These are phyloP conservation scores for Ecdyonurus torrentis DNA, from an alignment of 2,888 invertebrate species.

Conservation along the genomic window DNA sequence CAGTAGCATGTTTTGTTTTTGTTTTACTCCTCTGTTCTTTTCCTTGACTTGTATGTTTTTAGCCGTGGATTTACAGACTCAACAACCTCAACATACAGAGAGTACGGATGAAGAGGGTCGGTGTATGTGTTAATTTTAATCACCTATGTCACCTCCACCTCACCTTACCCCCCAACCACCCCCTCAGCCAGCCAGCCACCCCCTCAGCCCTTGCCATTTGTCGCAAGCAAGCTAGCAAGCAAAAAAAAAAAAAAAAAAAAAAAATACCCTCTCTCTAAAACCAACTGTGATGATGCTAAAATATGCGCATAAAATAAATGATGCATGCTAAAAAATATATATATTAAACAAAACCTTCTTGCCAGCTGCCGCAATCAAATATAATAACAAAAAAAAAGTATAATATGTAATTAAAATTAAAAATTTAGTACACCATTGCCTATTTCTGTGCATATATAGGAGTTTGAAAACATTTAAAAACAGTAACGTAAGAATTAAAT, in stretches of 20 bases:
- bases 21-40: slow-evolving; percentile 3
- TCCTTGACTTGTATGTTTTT: slow-evolving; percentile 10
- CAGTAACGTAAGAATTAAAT: too few species aligned
- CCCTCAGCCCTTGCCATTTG: neutral
- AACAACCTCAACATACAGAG: slow-evolving; percentile 61
- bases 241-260: too few species aligned
- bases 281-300: neutral
- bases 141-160: neutral
- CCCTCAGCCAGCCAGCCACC: neutral
- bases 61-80: slow-evolving; percentile 73
- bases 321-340: neutral
- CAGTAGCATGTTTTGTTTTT: too few species aligned
- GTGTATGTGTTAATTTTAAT: slow-evolving; percentile 53
- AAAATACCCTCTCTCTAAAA: neutral
- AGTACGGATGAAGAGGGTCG: slow-evolving; percentile 65
- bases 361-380: neutral
- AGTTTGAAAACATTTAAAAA: too few species aligned
- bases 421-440: neutral
- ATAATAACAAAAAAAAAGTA: neutral
- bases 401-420: too few species aligned
- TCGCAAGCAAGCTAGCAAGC: neutral
- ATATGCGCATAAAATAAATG: neutral
- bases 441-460: too few species aligned
- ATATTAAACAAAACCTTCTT: neutral
- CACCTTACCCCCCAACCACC: neutral